Base-by-base conservation (phyloP, 2,113 vertebrate genomes). In the Diadophis punctatus region DNA sequence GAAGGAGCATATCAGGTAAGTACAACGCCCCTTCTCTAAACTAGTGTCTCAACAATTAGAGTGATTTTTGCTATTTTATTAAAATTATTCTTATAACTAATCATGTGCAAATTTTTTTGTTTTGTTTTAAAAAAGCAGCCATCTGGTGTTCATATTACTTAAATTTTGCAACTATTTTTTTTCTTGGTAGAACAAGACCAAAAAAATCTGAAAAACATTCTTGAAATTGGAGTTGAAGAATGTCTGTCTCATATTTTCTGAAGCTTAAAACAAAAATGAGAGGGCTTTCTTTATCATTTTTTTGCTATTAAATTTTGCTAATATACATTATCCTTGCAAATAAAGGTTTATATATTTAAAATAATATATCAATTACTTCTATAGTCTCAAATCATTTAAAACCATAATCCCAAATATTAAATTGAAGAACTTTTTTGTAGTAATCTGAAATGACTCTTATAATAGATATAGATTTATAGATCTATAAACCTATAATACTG, bases 141-240 rank as follows among this genome's bases (percentile, higher is more conserved):
- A 96, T 95, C 93, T 97, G 93, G 92, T 97, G 91, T 96, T 96
- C 95, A 74, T 94, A 90, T 93, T 95, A 94, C n/a, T 93, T 87
- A 90, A 52, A 96, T 96, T 97, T 96, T 52, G 14, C 92, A 97
- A 95, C 90, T 93, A 91, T 94, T 94, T 94, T 94, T 94, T 96
- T 93, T 94, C 49, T 94, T 96, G 93, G 27, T 92, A 93, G 89
- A 93, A 92, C 84, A 92, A 0, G 74, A 63, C 60, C 9, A 27
- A 86, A 86, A 34, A 34, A 51, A 11, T 58, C 46, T 63, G 1
- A 34, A 25, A 34, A 34, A 30, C 9, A n/a, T 87, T 86, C 43
- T 63, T 90, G 48, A 43, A 49, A 25, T 51, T n/a, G 60, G 60
- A 63, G 12, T n/a, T 63, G 27, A 34, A 34, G 46, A 63, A 30